These are phyloP conservation scores for Zapornia atra DNA, from an alignment of 2,113 vertebrate species.

Conservation along the genomic window DNA sequence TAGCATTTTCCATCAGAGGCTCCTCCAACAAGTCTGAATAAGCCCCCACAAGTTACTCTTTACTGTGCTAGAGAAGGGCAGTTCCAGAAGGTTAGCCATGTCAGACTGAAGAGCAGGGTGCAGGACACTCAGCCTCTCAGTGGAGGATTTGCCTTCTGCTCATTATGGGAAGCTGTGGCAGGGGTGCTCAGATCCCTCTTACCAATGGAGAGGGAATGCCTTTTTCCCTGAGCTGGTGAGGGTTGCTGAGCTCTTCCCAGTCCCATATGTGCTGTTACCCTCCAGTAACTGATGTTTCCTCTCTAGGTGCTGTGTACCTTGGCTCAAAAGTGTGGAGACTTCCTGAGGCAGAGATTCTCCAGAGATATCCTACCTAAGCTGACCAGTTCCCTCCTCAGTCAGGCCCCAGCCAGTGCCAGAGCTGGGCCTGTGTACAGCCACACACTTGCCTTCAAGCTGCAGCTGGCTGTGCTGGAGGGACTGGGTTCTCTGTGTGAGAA, in stretches of 20 bases:
- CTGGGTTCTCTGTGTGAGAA: slow-evolving; percentile 86
- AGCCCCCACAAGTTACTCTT: not conserved
- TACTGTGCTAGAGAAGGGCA: not conserved
- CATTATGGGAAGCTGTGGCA: not conserved
- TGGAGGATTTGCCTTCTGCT: not conserved
- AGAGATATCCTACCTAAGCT: slow-evolving; percentile 89
- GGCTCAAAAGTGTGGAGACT: slow-evolving; percentile 85
- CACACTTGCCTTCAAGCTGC: slow-evolving; percentile 90
- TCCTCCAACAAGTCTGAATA: not conserved
- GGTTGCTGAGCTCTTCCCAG: not conserved
- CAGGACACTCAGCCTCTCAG: not conserved
- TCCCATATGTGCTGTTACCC: rapidly evolving
- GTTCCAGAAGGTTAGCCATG: not conserved
- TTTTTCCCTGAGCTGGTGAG: not conserved
- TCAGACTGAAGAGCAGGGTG: not conserved
- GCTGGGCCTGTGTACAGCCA: slow-evolving; percentile 87
- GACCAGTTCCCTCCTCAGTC: slow-evolving; percentile 78
- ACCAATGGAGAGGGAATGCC: not conserved
- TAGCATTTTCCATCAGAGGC: not conserved
- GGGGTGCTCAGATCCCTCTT: not conserved
- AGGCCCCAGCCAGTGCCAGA: slow-evolving; percentile 85
- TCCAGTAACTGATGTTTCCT: not conserved
- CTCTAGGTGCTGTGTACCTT: slow-evolving; percentile 86
- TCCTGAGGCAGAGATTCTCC: slow-evolving; percentile 87
- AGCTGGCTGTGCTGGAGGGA: slow-evolving; percentile 88